phyloP scores from a whole-genome alignment of 2,113 vertebrate genomes.

The Callocephalon fimbriatum region DNA sequence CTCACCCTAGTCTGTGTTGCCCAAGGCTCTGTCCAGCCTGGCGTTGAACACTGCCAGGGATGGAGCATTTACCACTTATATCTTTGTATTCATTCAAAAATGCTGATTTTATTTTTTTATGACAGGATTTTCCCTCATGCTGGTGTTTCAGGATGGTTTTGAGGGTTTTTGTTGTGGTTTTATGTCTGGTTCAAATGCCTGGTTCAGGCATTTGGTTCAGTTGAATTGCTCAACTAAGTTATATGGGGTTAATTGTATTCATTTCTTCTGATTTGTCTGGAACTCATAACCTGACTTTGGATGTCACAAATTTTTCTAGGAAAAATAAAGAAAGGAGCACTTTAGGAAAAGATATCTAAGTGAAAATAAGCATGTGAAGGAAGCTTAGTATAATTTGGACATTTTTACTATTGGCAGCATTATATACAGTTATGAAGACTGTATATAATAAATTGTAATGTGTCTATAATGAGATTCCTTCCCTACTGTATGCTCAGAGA shows the following conservation, averaged over 20 bases:
- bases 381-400: not conserved
- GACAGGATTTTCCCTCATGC: not conserved
- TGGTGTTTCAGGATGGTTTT: not conserved
- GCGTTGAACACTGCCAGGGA: not conserved
- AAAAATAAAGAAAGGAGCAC: not conserved
- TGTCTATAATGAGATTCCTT: not conserved
- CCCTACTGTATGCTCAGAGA: not conserved
- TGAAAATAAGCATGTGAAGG: not conserved
- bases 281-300: not conserved
- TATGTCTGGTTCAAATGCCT: not conserved
- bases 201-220: too few relatives aligned
- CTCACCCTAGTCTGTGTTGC: not conserved
- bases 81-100: not conserved
- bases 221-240: not conserved
- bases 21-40: not conserved
- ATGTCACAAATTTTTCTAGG: not conserved
- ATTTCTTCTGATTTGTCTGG: not conserved
- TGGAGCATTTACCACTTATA: not conserved
- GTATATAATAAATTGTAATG: not conserved
- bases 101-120: not conserved
- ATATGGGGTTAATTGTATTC: not conserved
- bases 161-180: not conserved
- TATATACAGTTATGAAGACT: not conserved
- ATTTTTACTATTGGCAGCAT: not conserved
- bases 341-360: not conserved